Evolutionary conservation across 2,797 vertebrate species (phyloP).

Genomic region (Onychomys leucogaster): DNA sequence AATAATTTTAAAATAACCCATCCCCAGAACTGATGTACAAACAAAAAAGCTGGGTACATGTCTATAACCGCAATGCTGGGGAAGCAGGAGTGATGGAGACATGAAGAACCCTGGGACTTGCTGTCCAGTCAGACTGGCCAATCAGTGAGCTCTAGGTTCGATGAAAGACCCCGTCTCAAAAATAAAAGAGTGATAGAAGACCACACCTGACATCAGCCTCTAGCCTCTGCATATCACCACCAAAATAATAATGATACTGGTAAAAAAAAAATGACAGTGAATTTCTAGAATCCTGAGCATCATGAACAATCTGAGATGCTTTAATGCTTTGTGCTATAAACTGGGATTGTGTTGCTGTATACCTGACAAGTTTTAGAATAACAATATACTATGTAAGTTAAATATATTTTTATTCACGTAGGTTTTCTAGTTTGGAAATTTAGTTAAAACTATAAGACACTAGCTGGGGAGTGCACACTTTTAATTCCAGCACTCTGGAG

Average conservation of each 20-base stretch:
- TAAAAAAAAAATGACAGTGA: background rate
- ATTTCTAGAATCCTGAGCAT: slow-evolving; percentile 23
- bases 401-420: background rate
- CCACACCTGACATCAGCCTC: background rate
- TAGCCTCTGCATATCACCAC: background rate
- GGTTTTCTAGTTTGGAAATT: slow-evolving; percentile 53
- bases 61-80: background rate
- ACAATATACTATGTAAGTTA: background rate
- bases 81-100: no score
- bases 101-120: background rate
- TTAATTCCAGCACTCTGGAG: background rate
- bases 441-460: slow-evolving; percentile 3
- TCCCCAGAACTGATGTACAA: background rate
- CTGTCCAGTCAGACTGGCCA: background rate
- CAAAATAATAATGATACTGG: background rate
- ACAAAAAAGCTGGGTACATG: background rate
- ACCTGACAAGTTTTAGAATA: slow-evolving; percentile 30
- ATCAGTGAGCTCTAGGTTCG: background rate
- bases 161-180: background rate
- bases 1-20: background rate
- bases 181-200: background rate
- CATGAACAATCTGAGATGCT: background rate
- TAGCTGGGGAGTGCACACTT: background rate
- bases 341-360: background rate
- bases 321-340: background rate